Conservation (phyloP, 2,797 vertebrate species). For the Echiichthys vipera region DNA sequence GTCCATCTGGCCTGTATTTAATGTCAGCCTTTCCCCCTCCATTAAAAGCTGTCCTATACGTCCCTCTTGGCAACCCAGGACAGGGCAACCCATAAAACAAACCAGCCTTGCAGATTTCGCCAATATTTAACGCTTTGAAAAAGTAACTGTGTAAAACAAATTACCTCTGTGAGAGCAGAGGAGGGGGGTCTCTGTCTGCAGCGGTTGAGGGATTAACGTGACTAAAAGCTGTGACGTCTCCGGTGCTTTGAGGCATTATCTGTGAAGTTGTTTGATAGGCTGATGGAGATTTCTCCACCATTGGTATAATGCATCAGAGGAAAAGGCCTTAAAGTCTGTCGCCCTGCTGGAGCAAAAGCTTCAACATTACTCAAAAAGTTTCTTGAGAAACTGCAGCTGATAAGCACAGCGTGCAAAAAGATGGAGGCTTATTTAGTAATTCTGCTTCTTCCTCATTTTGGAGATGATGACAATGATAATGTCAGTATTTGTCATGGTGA, state of each 20-base stretch:
- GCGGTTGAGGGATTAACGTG: slow-evolving; percentile 71
- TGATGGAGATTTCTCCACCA: slow-evolving; percentile 63
- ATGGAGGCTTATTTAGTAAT: slow-evolving; percentile 17
- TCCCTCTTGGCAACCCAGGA: slow-evolving; percentile 76
- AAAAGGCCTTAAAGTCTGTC: slow-evolving; percentile 15
- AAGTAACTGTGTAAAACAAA: slow-evolving; percentile 82
- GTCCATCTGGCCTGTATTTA: slow-evolving; percentile 85
- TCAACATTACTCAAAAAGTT: slow-evolving; percentile 44
- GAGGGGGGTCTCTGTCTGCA: slow-evolving; percentile 58
- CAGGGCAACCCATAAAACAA: slow-evolving; percentile 78
- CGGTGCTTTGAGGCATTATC: slow-evolving; percentile 75
- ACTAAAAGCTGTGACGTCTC: slow-evolving; percentile 71
- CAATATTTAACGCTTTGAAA: slow-evolving; percentile 79
- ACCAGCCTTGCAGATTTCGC: slow-evolving; percentile 67
- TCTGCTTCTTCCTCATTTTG: slow-evolving; percentile 40
- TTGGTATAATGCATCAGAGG: slow-evolving; percentile 47
- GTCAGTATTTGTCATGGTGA: slow-evolving; percentile 33
- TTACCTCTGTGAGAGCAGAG: slow-evolving; percentile 58
- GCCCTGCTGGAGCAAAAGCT: slow-evolving; percentile 6
- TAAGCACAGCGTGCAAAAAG: not conserved
- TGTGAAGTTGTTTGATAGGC: slow-evolving; percentile 73
- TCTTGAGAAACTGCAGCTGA: slow-evolving; percentile 31
- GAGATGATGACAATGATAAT: slow-evolving; percentile 22
- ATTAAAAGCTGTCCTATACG: slow-evolving; percentile 81
- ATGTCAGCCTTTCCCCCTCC: slow-evolving; percentile 78